Percentiles rank a stretch among this genome's conserved stretches.
Evolutionary conservation across 2,888 invertebrate species (phyloP).

Genomic region (Strigamia maritima): DNA sequence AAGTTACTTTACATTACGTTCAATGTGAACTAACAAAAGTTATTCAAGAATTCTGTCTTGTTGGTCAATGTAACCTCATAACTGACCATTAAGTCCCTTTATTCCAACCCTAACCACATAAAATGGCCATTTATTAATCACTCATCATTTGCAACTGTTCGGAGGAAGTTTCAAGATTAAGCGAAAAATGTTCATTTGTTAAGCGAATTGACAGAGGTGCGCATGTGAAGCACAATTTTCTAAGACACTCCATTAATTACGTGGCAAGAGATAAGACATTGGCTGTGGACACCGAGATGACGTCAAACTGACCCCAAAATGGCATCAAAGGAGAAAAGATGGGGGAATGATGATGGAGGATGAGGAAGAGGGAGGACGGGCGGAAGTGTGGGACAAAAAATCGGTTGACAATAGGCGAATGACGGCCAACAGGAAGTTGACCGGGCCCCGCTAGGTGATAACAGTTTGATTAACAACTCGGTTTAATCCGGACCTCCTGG

Average conservation of each 20-base stretch:
- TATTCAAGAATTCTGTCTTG: too few relatives aligned
- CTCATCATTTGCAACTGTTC: background rate
- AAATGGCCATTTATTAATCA: too few relatives aligned
- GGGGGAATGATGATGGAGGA: constrained; percentile 2
- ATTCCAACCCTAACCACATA: too few relatives aligned
- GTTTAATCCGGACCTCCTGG: constrained; percentile 20
- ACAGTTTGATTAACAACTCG: constrained; percentile 24
- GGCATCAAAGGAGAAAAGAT: constrained; percentile 24
- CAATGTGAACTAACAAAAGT: too few relatives aligned
- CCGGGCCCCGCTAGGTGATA: background rate
- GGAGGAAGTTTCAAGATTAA: constrained; percentile 8
- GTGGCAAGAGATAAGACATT: background rate
- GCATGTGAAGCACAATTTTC: background rate
- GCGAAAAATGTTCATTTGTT: background rate
- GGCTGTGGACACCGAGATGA: background rate
- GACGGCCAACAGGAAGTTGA: constrained; percentile 7
- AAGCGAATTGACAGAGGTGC: background rate
- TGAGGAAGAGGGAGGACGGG: constrained; percentile 5
- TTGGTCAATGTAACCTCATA: too few relatives aligned
- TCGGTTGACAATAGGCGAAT: background rate
- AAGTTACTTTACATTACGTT: too few relatives aligned
- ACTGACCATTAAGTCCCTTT: too few relatives aligned
- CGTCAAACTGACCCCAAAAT: constrained; percentile 26
- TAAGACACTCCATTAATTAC: constrained; percentile 20
- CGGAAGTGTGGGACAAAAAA: constrained; percentile 16